Base-by-base conservation (phyloP, 1,140 invertebrate genomes). In the Psilanteris sp. region DNA sequence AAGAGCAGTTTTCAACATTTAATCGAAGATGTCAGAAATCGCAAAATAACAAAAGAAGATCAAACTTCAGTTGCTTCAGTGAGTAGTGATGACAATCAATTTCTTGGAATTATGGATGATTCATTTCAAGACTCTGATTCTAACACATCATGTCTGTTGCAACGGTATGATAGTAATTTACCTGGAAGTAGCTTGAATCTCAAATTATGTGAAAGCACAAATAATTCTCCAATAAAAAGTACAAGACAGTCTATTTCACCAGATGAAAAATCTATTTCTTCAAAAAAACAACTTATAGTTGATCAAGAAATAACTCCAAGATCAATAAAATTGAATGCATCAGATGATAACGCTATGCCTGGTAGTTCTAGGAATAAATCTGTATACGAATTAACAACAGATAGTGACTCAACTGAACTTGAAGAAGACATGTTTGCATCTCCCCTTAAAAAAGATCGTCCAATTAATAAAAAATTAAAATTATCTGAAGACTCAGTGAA, bases 1-100 rank as follows among this genome's bases (percentile, higher is more conserved):
- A 85, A 85, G 68, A 68, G 75, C 8, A 85, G 78, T 52, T 89
- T 83, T 37, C 61, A 86, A 3, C 74, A 61, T 59, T 72, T 89
- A 46, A 87, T 89, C 8, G 55, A 81, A 29, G 46, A 77, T 4
- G 80, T 89, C 6, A 87, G 81, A 70, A 41, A 37, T 24, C 32
- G 8, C 70, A 77, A 22, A 55, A 48, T 0, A 16, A 29, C 11
- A 1, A 29, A 11, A 24, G 64, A 66, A 14, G 44, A 61, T 3
- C 29, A 37, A 18, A 15, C 1, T 5, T 27, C 26, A 5, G 13
- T 31, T 32, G 13, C 43, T 10, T 26, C 11, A 10, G 29, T 55
- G 2, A 18, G 22, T n/a, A 13, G 14, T 1, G 15, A 36, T 8
- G 14, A 41, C 15, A 32, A 27, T 7, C 44, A 29, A 6, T 59